Percentiles rank a stretch among this genome's conserved stretches.
Evolutionary conservation across 2,113 vertebrate genomes (phyloP).

Genomic region (Takifugu bimaculatus): DNA sequence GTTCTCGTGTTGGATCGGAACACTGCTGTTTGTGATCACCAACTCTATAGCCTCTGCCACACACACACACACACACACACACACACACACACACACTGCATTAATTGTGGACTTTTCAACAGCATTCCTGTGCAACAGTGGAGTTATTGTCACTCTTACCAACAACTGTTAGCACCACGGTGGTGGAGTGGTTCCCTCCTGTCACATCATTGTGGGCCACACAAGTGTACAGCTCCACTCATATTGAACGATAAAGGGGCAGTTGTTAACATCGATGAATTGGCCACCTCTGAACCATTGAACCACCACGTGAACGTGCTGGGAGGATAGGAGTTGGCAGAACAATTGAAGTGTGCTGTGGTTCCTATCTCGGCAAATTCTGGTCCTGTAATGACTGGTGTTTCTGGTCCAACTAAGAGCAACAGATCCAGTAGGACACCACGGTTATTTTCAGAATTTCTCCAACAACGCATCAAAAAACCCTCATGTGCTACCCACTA

Average conservation of each 20-base stretch:
- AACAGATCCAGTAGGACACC: background rate
- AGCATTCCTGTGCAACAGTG: too few species aligned
- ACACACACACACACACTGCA: background rate
- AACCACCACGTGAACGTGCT: slow-evolving; percentile 60
- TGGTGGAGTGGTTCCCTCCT: slow-evolving; percentile 28
- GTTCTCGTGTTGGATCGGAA: slow-evolving; percentile 43
- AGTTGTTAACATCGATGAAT: slow-evolving; percentile 23
- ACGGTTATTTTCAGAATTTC: background rate
- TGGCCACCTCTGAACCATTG: slow-evolving; percentile 27
- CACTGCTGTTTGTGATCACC: slow-evolving; percentile 34
- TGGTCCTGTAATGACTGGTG: slow-evolving; percentile 34
- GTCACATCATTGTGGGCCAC: slow-evolving; percentile 62
- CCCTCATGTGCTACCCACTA: too few species aligned
- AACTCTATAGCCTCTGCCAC: slow-evolving; percentile 50
- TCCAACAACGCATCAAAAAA: too few species aligned
- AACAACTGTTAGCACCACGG: slow-evolving; percentile 47
- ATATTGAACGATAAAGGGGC: slow-evolving; percentile 33
- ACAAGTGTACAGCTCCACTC: slow-evolving; percentile 66
- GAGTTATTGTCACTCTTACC: slow-evolving; percentile 31
- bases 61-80: background rate
- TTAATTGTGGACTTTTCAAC: too few species aligned
- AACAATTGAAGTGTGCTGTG: slow-evolving; percentile 36
- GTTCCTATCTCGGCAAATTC: slow-evolving; percentile 28
- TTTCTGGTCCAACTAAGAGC: slow-evolving; percentile 43
- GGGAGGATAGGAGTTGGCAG: slow-evolving; percentile 53